These are phyloP conservation scores for Solenopsis fugax DNA, from an alignment of 1,140 invertebrate genomes.

Conservation along the genomic window DNA sequence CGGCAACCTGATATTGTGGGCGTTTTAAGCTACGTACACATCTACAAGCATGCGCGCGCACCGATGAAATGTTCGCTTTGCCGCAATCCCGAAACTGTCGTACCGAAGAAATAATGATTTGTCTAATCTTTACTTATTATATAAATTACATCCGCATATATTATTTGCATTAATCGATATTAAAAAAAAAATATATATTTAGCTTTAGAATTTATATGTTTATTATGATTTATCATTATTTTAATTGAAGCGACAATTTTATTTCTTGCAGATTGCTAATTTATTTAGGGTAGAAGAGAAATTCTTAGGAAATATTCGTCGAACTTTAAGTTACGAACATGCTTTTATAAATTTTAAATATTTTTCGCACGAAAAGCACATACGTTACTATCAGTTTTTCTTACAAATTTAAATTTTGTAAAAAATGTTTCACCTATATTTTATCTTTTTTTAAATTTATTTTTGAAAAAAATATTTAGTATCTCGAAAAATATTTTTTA, in stretches of 20 bases:
- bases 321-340: not conserved
- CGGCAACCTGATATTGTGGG: slow-evolving; percentile 75
- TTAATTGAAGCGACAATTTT: not conserved
- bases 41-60: slow-evolving; percentile 51
- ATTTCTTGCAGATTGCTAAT: not conserved
- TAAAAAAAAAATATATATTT: not conserved
- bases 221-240: not conserved
- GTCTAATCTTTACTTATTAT: not conserved
- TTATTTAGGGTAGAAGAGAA: not conserved
- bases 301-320: not conserved
- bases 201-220: not conserved
- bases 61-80: slow-evolving; percentile 62
- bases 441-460: not conserved
- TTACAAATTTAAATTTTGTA: not conserved
- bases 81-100: slow-evolving; percentile 12
- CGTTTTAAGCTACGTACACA: slow-evolving; percentile 76
- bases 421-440: not conserved
- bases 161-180: not conserved
- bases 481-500: not conserved
- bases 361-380: not conserved
- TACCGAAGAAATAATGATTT: slow-evolving; percentile 26
- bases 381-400: not conserved
- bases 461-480: not conserved
- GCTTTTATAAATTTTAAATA: not conserved
- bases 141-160: not conserved